A percentile compares a stretch with the other conserved stretches of the same genome.
These are phyloP conservation scores for Lutjanus campechanus DNA, from an alignment of 2,797 vertebrate species.

Conservation along the genomic window DNA sequence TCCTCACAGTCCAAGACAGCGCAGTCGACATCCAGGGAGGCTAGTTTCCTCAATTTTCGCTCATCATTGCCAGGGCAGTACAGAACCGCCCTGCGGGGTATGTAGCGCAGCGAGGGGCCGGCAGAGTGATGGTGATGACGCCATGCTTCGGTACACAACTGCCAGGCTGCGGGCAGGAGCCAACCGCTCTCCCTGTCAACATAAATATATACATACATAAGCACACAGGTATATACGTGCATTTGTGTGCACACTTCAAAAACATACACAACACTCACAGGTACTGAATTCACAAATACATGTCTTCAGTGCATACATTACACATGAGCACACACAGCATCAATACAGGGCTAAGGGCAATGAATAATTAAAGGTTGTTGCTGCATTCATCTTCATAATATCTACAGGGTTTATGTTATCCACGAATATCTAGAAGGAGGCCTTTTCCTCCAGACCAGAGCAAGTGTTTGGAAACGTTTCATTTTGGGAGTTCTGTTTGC, in stretches of 20 bases:
- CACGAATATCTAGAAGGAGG: conserved; percentile 16
- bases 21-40: conserved; percentile 92
- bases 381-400: conserved; percentile 66
- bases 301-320: conserved; percentile 46
- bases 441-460: conserved; percentile 34
- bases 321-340: conserved; percentile 36
- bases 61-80: conserved; percentile 96
- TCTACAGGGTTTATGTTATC: conserved; percentile 26
- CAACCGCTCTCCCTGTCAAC: conserved; percentile 73
- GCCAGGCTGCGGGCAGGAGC: conserved; percentile 66
- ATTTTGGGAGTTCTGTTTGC: conserved; percentile 81
- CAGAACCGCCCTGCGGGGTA: conserved; percentile 94
- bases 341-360: conserved; percentile 51
- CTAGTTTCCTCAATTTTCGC: conserved; percentile 94
- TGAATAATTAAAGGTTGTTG: conserved; percentile 66
- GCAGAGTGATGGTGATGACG: conserved; percentile 79
- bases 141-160: conserved; percentile 57
- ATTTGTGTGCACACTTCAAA: conserved; percentile 13
- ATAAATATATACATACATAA: conserved; percentile 63
- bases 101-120: conserved; percentile 85
- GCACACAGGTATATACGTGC: conserved; percentile 28
- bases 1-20: conserved; percentile 98
- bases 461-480: conserved; percentile 76
- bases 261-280: conserved; percentile 31
- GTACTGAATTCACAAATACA: conserved; percentile 24